These are phyloP conservation scores for Calameuta idolon DNA, from an alignment of 2,888 invertebrate genomes.

Conservation along the genomic window DNA sequence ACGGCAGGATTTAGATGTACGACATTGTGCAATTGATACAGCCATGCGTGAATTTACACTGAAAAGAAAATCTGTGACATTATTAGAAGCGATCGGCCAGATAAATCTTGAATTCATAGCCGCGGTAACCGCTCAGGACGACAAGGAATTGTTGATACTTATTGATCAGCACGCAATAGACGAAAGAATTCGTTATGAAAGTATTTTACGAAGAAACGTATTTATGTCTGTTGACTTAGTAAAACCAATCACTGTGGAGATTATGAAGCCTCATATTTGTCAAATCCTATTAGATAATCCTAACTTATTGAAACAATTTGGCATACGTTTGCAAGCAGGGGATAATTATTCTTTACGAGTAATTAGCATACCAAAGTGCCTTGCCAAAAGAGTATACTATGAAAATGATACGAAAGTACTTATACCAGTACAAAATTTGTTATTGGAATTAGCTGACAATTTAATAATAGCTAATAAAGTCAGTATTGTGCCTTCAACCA, in stretches of 20 bases:
- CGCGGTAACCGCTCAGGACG: conserved; percentile 63
- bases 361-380: conserved; percentile 73
- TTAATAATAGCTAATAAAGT: conserved; percentile 69
- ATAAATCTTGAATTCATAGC: conserved; percentile 81
- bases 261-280: conserved; percentile 38
- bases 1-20: conserved; percentile 31
- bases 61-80: conserved; percentile 37
- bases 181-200: conserved; percentile 84
- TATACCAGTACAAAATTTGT: conserved; percentile 66
- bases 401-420: conserved; percentile 37
- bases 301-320: conserved; percentile 72
- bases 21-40: conserved; percentile 38
- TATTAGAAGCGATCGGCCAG: conserved; percentile 73
- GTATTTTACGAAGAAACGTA: conserved; percentile 72
- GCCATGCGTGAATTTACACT: conserved; percentile 44
- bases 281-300: conserved; percentile 37
- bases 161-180: conserved; percentile 93
- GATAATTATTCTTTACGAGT: conserved; percentile 67
- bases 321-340: conserved; percentile 70
- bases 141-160: conserved; percentile 71
- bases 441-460: conserved; percentile 72
- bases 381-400: conserved; percentile 66
- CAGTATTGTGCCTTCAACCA: conserved; percentile 66
- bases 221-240: conserved; percentile 45
- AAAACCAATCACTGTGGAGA: conserved; percentile 45